Evolutionary conservation across 2,113 vertebrate genomes (phyloP).

Genomic region (Carassius carassius): DNA sequence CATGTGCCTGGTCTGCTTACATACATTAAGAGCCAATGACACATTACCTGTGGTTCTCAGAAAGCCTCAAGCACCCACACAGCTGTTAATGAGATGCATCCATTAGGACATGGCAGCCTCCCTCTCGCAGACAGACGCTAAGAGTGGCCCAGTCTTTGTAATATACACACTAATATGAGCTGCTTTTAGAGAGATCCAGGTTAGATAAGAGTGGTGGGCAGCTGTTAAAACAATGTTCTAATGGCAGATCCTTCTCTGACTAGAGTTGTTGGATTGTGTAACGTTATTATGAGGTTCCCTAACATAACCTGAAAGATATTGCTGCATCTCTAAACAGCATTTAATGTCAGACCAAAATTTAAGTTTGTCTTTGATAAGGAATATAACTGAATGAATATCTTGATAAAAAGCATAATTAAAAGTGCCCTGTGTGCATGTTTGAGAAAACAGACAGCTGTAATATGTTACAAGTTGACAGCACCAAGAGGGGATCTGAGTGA

Average conservation of each 20-base stretch:
- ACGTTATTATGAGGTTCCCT: background rate
- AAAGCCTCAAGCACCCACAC: conserved; percentile 61
- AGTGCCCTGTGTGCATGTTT: background rate
- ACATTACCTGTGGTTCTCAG: conserved; percentile 53
- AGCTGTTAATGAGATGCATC: conserved; percentile 65
- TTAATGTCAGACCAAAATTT: background rate
- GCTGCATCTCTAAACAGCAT: background rate
- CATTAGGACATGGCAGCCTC: conserved; percentile 57
- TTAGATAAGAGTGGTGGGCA: conserved; percentile 17
- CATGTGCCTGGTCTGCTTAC: background rate
- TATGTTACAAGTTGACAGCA: conserved; percentile 14
- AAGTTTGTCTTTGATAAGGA: background rate
- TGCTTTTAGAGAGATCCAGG: conserved; percentile 2
- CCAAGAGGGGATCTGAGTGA: background rate
- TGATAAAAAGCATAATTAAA: background rate
- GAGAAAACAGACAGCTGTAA: conserved; percentile 21
- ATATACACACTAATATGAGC: conserved; percentile 25
- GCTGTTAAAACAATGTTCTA: conserved; percentile 3
- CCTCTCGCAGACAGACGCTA: conserved; percentile 17
- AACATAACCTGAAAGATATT: background rate
- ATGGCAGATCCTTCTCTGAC: background rate
- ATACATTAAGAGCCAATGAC: conserved; percentile 35
- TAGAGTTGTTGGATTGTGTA: background rate
- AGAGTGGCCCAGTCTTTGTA: background rate
- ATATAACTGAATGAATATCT: background rate